phyloP scores from a whole-genome alignment of 53 echinoderm and acorn worm species.

The Holothuria scabra region DNA sequence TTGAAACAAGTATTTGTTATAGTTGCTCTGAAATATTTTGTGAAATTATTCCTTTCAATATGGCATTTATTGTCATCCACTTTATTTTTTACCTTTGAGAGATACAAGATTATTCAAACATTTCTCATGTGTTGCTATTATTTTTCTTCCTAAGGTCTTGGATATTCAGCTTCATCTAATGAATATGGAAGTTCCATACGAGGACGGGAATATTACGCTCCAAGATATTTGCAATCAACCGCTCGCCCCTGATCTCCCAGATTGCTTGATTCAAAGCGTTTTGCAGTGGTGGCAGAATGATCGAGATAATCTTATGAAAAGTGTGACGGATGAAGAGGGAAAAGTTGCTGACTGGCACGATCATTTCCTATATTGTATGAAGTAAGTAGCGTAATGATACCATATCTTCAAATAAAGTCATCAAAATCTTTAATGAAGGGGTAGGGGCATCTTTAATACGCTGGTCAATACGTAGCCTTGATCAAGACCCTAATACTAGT shows the following conservation, averaged over 20 bases:
- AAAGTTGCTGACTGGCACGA: slow-evolving; percentile 78
- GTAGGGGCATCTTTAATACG: too few relatives aligned
- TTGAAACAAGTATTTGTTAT: too few relatives aligned
- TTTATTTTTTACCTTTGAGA: too few relatives aligned
- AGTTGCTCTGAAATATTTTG: too few relatives aligned
- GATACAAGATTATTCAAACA: too few relatives aligned
- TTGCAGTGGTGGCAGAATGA: slow-evolving; percentile 80
- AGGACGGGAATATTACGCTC: slow-evolving; percentile 52
- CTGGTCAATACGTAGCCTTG: too few relatives aligned
- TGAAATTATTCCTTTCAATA: too few relatives aligned
- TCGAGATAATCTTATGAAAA: slow-evolving; percentile 34
- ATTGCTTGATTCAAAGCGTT: slow-evolving; percentile 71
- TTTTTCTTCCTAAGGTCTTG: slow-evolving; percentile 18
- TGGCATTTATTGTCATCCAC: too few relatives aligned
- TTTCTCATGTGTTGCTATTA: neutral
- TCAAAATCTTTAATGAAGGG: too few relatives aligned
- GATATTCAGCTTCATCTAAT: slow-evolving; percentile 52
- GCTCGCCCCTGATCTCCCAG: slow-evolving; percentile 58
- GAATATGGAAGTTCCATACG: slow-evolving; percentile 35
- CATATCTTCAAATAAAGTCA: too few relatives aligned
- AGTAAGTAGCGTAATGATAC: slow-evolving; percentile 52
- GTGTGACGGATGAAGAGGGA: slow-evolving; percentile 52
- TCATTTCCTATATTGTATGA: slow-evolving; percentile 90
- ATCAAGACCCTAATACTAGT: too few relatives aligned
- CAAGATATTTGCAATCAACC: slow-evolving; percentile 81